Evolutionary conservation across 1,140 invertebrate species (phyloP), one percentile per base, ranked within the genome.

Genomic region (Pseudachorutes palmiensis): DNA sequence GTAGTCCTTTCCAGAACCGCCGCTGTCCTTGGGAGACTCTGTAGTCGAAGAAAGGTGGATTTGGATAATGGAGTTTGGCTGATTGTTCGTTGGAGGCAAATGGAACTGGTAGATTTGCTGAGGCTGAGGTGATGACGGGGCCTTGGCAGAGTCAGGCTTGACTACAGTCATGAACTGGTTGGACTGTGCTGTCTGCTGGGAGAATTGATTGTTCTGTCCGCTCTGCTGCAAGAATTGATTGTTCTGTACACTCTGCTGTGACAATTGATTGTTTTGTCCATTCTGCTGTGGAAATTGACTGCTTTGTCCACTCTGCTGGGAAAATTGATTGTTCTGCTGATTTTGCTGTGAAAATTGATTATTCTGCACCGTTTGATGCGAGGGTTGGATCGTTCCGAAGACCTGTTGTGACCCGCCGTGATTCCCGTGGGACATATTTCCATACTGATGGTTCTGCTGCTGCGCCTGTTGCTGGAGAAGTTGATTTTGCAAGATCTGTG

Each of bases 51-150:
- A 55, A 14, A 55, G 51, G 51, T 55, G 51, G 24, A 55, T 55
- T 24, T 55, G 51, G 5, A 55, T 55, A 5, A 55, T 55, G 24
- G 51, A 55, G 24, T 55, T 55, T 5, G 51, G 12, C 51, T 55
- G 51, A 24, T 55, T 55, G 24, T 55, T 55, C 9, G 51, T 24
- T 5, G 51, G 51, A 14, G 51, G 51, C 24, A 55, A 26, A 22
- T 55, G 51, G 51, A 55, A 55, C 24, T 55, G 51, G 51, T 55
- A 55, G 51, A 55, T 55, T 55, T 55, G 51, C 51, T 55, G 51
- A 26, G 51, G 51, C 24, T 55, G 51, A 22, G 51, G 24, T 22
- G 12, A 14, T 3, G 51, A 16, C 5, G 51, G 5, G 14, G 51
- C 9, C 24, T 55, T 55, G 51, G 51, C 12, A 24, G 51, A 5